Evolutionary conservation across 2,888 invertebrate species (phyloP).

Genomic region (Geophilus truncorum): DNA sequence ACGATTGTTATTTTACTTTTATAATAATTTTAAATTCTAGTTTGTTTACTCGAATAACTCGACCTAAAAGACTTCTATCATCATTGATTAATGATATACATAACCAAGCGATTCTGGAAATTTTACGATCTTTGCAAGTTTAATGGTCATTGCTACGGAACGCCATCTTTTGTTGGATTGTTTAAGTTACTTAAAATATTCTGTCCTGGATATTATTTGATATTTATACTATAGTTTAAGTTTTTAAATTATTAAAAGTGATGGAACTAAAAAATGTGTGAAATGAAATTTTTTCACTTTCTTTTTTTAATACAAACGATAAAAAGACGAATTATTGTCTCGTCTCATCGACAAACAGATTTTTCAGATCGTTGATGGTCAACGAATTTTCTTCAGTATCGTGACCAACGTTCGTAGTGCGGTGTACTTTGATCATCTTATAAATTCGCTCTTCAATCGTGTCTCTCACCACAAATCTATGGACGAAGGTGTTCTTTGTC

Average conservation of each 20-base stretch:
- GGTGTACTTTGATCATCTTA: constrained; percentile 44
- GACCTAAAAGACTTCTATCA: neutral
- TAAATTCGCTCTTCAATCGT: constrained; percentile 68
- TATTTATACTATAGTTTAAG: neutral
- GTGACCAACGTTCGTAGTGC: neutral
- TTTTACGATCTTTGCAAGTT: too few species aligned
- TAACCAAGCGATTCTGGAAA: neutral
- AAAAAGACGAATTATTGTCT: too few species aligned
- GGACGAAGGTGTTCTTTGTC: constrained; percentile 59
- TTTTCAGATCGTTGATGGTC: constrained; percentile 43
- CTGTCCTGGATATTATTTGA: neutral
- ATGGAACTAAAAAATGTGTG: neutral
- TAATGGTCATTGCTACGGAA: too few species aligned
- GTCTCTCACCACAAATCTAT: constrained; percentile 62
- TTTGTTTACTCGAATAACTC: neutral
- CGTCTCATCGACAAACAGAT: constrained; percentile 39
- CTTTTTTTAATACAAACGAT: neutral
- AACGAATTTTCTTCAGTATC: constrained; percentile 41
- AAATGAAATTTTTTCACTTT: neutral
- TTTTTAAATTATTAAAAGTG: neutral
- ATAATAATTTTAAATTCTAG: neutral
- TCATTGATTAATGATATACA: neutral
- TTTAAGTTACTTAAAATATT: neutral
- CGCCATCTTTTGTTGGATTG: neutral
- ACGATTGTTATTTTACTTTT: neutral